Evolutionary conservation across 1,140 invertebrate genomes (phyloP).

Genomic region (Archivesica marissinica): DNA sequence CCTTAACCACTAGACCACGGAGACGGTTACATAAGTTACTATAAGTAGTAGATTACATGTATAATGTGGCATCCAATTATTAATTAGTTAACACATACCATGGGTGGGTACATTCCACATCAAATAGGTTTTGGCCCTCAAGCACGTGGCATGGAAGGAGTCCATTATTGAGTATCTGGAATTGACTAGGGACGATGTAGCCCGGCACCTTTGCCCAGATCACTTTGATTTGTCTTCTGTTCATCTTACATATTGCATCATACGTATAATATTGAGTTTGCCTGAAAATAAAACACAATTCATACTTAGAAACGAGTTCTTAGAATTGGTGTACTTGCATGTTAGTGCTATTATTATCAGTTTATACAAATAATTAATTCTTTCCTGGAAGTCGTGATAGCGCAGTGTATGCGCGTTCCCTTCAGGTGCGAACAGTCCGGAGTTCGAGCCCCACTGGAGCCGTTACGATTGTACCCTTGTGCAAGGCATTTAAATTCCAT

Average conservation of each 20-base stretch:
- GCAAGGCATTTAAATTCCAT: too few species aligned
- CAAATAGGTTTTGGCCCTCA: constrained; percentile 28
- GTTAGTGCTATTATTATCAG: not conserved
- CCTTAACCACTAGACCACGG: too few species aligned
- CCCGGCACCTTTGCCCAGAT: constrained; percentile 22
- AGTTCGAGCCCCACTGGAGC: too few species aligned
- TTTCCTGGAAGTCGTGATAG: too few species aligned
- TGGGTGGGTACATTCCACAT: constrained; percentile 41
- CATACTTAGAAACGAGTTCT: not conserved
- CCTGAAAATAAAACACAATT: not conserved
- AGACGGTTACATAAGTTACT: too few species aligned
- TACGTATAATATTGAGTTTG: constrained; percentile 17
- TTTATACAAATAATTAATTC: not conserved
- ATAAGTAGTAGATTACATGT: too few species aligned
- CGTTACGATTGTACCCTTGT: too few species aligned
- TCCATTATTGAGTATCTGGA: not conserved
- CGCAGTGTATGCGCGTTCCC: too few species aligned
- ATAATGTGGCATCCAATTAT: too few species aligned
- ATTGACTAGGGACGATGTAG: not conserved
- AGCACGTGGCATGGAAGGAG: constrained; percentile 32
- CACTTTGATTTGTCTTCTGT: constrained; percentile 3
- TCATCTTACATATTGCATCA: constrained; percentile 32
- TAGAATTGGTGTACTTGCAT: not conserved
- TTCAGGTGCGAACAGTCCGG: too few species aligned
- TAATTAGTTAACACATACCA: constrained; percentile 50